These are phyloP conservation scores for Styela clava DNA, from an alignment of 23 tunicate genomes.

Conservation along the genomic window DNA sequence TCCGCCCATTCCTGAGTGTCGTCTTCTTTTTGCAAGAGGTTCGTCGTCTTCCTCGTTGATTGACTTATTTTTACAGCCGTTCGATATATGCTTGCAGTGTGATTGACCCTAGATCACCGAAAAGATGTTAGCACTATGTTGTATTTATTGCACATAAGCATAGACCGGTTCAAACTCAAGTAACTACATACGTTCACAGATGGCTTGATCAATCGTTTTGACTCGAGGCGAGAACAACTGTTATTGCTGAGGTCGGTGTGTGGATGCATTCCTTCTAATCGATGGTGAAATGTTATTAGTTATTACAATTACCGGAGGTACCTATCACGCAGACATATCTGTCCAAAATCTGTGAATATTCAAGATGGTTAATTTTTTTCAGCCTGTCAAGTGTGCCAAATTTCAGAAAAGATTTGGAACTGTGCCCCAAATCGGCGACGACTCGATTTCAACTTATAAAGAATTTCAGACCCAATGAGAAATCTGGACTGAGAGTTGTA, in stretches of 20 bases:
- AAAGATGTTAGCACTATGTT: neutral
- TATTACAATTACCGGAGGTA: no score
- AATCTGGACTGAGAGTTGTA: no score
- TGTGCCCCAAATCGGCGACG: no score
- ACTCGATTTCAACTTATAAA: no score
- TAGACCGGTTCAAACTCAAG: no score
- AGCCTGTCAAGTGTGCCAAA: no score
- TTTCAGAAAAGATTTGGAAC: no score
- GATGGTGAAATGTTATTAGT: neutral
- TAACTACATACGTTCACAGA: neutral
- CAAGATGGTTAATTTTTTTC: no score
- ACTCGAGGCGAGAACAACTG: neutral
- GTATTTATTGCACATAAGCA: neutral
- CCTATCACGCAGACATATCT: no score
- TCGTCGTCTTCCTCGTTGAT: neutral
- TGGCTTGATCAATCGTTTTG: neutral
- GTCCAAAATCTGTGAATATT: no score
- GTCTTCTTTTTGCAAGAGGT: neutral
- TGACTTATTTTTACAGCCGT: neutral
- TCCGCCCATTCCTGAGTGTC: neutral
- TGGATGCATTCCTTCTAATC: neutral
- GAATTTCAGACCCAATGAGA: no score
- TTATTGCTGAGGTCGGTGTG: neutral
- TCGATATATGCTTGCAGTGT: neutral
- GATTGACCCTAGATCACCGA: neutral